Conservation (phyloP, 2,113 vertebrate species). For the Siniperca chuatsi region DNA sequence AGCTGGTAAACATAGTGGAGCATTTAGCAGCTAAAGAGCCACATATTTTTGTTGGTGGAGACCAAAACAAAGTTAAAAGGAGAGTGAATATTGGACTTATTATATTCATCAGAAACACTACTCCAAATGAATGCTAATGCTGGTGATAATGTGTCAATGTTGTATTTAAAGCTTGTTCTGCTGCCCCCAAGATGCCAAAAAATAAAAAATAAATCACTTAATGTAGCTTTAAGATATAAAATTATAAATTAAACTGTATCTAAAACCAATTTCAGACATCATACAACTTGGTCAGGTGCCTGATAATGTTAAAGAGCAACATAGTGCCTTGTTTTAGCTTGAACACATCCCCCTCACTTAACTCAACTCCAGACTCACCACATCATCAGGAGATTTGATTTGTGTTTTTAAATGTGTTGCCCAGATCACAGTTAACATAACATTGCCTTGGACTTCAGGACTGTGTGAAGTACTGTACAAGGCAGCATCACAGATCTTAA, state of each 20-base stretch:
- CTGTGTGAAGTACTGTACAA: neutral
- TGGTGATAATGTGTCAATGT: no score
- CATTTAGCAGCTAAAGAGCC: neutral
- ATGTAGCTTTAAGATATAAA: neutral
- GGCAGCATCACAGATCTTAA: neutral
- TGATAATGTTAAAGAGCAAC: neutral
- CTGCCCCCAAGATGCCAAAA: neutral
- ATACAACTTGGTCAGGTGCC: no score
- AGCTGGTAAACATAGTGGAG: neutral
- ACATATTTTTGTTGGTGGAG: neutral
- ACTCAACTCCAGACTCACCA: neutral
- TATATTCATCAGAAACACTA: neutral
- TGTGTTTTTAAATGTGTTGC: neutral
- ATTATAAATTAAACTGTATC: neutral
- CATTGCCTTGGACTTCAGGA: neutral
- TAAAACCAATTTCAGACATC: neutral
- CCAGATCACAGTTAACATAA: neutral
- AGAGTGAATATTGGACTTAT: neutral
- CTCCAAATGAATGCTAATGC: neutral
- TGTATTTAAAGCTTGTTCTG: neutral
- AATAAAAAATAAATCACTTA: neutral
- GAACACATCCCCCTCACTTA: neutral
- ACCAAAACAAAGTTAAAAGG: neutral
- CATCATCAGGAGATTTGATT: neutral
- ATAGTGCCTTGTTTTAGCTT: neutral